Conservation (phyloP, 2,113 vertebrate species). For the Symphodus melops region DNA sequence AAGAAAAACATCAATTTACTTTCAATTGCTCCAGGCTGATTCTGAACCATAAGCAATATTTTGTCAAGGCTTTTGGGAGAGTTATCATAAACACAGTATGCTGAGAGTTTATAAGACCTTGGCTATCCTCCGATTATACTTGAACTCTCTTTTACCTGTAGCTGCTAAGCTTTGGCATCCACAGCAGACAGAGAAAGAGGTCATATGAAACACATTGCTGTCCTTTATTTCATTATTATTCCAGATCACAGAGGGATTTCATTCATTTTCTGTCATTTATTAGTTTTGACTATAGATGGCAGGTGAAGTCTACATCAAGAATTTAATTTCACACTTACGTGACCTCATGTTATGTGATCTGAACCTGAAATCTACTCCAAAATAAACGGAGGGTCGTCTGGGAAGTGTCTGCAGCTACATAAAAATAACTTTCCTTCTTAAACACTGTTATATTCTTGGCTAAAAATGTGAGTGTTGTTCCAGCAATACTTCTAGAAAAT, state of each 20-base stretch:
- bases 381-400: constrained; percentile 28
- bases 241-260: constrained; percentile 55
- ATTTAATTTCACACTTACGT: constrained; percentile 18
- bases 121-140: constrained; percentile 64
- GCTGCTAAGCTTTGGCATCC: constrained; percentile 38
- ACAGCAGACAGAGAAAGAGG: constrained; percentile 22
- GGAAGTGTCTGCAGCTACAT: constrained; percentile 12
- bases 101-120: constrained; percentile 50
- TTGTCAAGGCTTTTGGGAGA: constrained; percentile 61
- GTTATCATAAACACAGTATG: constrained; percentile 67
- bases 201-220: constrained; percentile 46
- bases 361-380: constrained; percentile 25
- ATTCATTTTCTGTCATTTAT: constrained; percentile 49
- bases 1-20: constrained; percentile 56
- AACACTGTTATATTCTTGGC: constrained; percentile 9
- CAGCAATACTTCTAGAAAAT: constrained; percentile 21
- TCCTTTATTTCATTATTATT: constrained; percentile 56
- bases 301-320: constrained; percentile 23
- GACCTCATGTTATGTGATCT: constrained; percentile 17
- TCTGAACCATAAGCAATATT: constrained; percentile 49
- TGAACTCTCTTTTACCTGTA: constrained; percentile 71
- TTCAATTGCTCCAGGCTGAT: constrained; percentile 34
- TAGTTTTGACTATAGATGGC: constrained; percentile 66
- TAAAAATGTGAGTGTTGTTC: background rate
- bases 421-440: background rate